Evolutionary conservation across 2,888 invertebrate genomes (phyloP), one percentile per base, ranked within the genome.

Genomic region (Chaitophorus viminalis): DNA sequence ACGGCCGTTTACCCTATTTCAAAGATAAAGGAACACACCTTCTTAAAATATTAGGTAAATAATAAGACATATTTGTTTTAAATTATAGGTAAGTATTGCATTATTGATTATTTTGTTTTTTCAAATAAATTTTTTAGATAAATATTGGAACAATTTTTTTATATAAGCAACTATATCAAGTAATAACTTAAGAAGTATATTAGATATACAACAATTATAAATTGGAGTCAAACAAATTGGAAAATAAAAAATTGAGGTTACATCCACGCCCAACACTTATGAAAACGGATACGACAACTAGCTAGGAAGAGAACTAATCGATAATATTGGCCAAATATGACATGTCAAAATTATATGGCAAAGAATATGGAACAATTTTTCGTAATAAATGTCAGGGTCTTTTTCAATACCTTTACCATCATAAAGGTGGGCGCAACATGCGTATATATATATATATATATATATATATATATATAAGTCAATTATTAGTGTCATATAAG

Each of bases 271-370:
- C 85, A 72, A 72, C 36, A 72, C 78, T 86, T 78, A 72, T 52
- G 36, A 79, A 86, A 86, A 86, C 54, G 29, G 65, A 79, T 54
- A 78, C 14, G 21, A 70, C 6, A 60, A 60, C 36, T n/a, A 36
- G 36, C 29, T 0, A 14, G 33, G 25, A 72, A 29, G 36, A 9
- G n/a, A 86, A 79, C 39, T 70, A 54, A 86, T 86, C 86, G 54
- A 86, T 86, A 85, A 85, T 78, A 86, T 78, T 78, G n/a, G 54
- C 54, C 36, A 72, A 78, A 86, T 54, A 78, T 86, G n/a, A 36
- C 54, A 36, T 52, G 85, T 60, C 68, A 78, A 54, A 52, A 85
- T 85, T 70, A 18, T 33, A 79, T 36, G 36, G 29, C 21, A 54
- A 86, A 85, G 25, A 70, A 86, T 72, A 86, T 39, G 52, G 2